A percentile compares a stretch with the other conserved stretches of the same genome.
phyloP scores from a whole-genome alignment of 2,113 vertebrate genomes.

The Sus scrofa region DNA sequence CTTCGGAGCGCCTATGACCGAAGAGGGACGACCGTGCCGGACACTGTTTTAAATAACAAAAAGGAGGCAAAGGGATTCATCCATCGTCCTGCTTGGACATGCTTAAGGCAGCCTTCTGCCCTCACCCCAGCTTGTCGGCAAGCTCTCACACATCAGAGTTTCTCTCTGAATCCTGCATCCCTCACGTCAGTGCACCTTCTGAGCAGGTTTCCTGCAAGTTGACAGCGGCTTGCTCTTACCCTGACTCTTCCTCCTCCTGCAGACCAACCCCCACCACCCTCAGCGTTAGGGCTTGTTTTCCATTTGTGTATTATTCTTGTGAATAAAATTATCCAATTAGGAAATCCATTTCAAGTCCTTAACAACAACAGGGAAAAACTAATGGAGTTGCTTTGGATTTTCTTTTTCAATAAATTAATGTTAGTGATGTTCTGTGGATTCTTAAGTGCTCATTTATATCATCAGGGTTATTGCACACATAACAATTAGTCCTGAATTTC shows the following conservation, averaged over 20 bases:
- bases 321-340: conserved; percentile 83
- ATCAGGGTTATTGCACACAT: conserved; percentile 69
- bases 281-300: conserved; percentile 80
- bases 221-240: background rate
- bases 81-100: background rate
- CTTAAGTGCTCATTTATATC: conserved; percentile 70
- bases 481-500: conserved; percentile 71
- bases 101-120: background rate
- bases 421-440: conserved; percentile 77
- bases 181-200: background rate
- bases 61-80: fast-evolving
- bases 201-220: conserved; percentile 59
- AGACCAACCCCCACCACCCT: background rate
- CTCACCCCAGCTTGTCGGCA: background rate
- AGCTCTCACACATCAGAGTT: background rate
- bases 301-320: conserved; percentile 84
- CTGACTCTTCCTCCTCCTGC: background rate
- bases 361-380: conserved; percentile 82
- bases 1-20: fast-evolving
- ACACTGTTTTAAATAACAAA: background rate
- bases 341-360: conserved; percentile 81
- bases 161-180: background rate
- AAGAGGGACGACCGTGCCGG: background rate
- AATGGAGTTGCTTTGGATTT: conserved; percentile 79
- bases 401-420: conserved; percentile 75